Percentiles rank a stretch among this genome's conserved stretches.
These are phyloP conservation scores for Ophioninae sp. DNA, from an alignment of 2,888 invertebrate species.

Conservation along the genomic window DNA sequence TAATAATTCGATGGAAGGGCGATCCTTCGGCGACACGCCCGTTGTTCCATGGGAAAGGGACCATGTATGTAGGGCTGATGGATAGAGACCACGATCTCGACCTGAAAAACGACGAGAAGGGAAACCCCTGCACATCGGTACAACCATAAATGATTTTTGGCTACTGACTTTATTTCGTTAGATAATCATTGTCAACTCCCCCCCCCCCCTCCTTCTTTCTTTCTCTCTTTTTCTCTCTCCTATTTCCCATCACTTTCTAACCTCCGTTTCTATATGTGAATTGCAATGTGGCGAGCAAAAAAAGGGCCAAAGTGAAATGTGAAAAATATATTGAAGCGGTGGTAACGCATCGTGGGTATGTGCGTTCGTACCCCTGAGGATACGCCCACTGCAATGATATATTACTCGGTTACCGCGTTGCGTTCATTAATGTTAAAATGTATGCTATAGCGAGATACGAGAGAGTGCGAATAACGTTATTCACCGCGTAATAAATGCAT, in stretches of 20 bases:
- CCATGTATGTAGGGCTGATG: constrained; percentile 29
- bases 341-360: constrained; percentile 36
- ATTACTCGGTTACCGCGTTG: constrained; percentile 56
- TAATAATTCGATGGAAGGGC: constrained; percentile 74
- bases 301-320: constrained; percentile 50
- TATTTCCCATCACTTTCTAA: neutral
- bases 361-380: constrained; percentile 46
- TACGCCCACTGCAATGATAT: constrained; percentile 63
- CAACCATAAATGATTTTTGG: constrained; percentile 68
- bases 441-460: constrained; percentile 12
- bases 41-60: constrained; percentile 67
- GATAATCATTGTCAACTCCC: constrained; percentile 65
- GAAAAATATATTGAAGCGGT: constrained; percentile 61
- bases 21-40: constrained; percentile 60
- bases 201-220: constrained; percentile 6
- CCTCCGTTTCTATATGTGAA: neutral
- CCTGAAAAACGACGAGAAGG: constrained; percentile 43
- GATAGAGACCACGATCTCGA: constrained; percentile 37
- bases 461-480: constrained; percentile 50
- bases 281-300: constrained; percentile 28
- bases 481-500: constrained; percentile 25
- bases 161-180: constrained; percentile 69
- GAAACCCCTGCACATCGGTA: constrained; percentile 39
- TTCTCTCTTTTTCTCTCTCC: constrained; percentile 4
- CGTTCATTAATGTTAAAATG: constrained; percentile 57